Conservation (phyloP, 2,888 invertebrate species). For the Rapana venosa region DNA sequence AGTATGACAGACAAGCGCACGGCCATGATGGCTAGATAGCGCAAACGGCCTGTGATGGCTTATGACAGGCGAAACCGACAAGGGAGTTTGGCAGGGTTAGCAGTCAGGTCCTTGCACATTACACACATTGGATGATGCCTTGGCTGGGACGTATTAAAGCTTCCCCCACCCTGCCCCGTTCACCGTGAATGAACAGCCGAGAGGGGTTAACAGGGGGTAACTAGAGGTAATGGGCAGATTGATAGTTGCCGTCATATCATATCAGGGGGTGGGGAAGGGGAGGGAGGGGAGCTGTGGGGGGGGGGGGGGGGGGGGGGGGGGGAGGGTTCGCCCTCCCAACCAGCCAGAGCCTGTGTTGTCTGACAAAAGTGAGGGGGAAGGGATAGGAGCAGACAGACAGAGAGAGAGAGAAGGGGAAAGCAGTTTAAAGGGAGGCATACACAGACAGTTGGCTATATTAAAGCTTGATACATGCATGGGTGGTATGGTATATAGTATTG, state of each 20-base stretch:
- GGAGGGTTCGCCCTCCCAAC: not conserved
- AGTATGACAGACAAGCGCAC: constrained; percentile 27
- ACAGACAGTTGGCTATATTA: no score
- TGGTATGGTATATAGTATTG: not conserved
- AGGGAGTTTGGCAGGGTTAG: not conserved
- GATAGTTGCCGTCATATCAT: constrained; percentile 40
- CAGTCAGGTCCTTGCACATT: not conserved
- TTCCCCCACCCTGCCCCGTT: not conserved
- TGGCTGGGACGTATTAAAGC: not conserved
- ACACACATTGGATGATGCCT: constrained; percentile 4
- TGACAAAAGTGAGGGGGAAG: not conserved
- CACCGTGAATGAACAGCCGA: constrained; percentile 20
- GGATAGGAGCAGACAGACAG: not conserved
- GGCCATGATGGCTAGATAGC: not conserved
- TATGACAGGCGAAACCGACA: constrained; percentile 20
- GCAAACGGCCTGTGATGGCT: constrained; percentile 15
- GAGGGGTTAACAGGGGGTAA: constrained; percentile 34
- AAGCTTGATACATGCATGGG: no score
- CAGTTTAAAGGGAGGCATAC: no score
- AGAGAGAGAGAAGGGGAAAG: not conserved
- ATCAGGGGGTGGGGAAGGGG: constrained; percentile 8
- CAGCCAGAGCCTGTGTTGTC: no score
- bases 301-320: not conserved
- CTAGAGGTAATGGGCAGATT: constrained; percentile 34
- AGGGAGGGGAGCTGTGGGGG: not conserved